Conservation (phyloP, 2,888 invertebrate species). For the Drosophila melanosoma region DNA sequence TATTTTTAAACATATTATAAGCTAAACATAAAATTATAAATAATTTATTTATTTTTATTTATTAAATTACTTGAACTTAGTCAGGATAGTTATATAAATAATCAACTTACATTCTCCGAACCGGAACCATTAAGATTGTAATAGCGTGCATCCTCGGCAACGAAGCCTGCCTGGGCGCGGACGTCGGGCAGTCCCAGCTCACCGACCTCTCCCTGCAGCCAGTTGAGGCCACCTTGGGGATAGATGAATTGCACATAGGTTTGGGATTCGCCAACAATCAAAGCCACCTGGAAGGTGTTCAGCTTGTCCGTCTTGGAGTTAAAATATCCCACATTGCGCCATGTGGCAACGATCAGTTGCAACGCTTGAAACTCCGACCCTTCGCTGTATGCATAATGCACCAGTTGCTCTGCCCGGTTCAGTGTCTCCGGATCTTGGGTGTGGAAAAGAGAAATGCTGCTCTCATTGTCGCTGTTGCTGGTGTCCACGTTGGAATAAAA, state of each 20-base stretch:
- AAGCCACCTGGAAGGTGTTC: constrained; percentile 93
- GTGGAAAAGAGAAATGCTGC: constrained; percentile 91
- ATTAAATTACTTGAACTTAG: neutral
- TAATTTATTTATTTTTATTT: too few species aligned
- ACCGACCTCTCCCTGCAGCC: constrained; percentile 93
- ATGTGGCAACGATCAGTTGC: constrained; percentile 94
- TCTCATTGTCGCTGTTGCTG: constrained; percentile 86
- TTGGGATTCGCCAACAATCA: constrained; percentile 85
- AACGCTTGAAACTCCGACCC: constrained; percentile 90
- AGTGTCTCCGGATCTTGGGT: constrained; percentile 88
- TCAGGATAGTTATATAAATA: neutral
- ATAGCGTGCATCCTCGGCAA: constrained; percentile 92
- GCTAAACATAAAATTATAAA: neutral
- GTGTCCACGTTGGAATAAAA: constrained; percentile 97
- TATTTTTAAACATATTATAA: neutral
- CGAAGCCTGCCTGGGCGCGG: constrained; percentile 96
- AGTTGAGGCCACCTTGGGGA: constrained; percentile 94
- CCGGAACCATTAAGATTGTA: constrained; percentile 94
- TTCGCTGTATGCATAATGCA: constrained; percentile 90
- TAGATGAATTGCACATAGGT: constrained; percentile 95
- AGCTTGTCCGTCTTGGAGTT: constrained; percentile 88
- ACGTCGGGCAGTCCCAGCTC: constrained; percentile 93
- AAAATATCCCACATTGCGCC: constrained; percentile 93
- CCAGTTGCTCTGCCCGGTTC: constrained; percentile 88
- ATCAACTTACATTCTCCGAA: constrained; percentile 90